Base-by-base conservation (phyloP, 2,113 vertebrate genomes). In the Campylomormyrus tamandua region DNA sequence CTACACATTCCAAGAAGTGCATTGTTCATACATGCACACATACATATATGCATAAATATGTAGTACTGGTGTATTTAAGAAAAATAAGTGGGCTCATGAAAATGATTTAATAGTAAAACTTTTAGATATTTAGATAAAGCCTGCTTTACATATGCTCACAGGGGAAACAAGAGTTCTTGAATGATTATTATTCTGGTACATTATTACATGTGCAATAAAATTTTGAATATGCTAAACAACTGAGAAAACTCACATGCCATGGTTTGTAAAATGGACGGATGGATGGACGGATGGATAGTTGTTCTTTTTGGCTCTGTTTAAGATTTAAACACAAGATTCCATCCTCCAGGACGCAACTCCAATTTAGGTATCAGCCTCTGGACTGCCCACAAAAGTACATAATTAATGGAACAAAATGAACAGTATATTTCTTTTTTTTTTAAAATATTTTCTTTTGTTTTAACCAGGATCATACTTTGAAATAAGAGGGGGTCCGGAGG, bases 1-100 rank as follows among this genome's bases (percentile, higher is more conserved):
- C 90, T 87, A 90, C 90, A 80, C n/a, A 10, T 85, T 87, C 52
- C 91, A 90, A 83, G 91, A 90, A 90, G 24, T 15, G 84, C 80
- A 83, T 83, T 83, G 83, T 46, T 48, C 42, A 85, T 85, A 45
- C 13, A 74, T 74, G 19, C 35, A 77, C 17, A 77, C 35, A 77
- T 19, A 39, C 31, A 39, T 77, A 77, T 42, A 77, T 2, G 8
- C 31, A 77, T 17, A 39, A 0, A 77, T 77, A 77, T 42, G 17
- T 17, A 17, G 31, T 42, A 42, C 35, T 42, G 74, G 70, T 39
- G 31, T 39, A 74, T 74, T 74, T 35, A 77, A 77, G 13, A 77
- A 24, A 77, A 74, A 74, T 53, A 70, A 5, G 70, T 35, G 9
- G 6, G 31, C 31, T 35, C 31, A 74, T 35, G 1, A 74, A 74